phyloP scores from a whole-genome alignment of 2,113 vertebrate species.

The Tamias sibiricus region DNA sequence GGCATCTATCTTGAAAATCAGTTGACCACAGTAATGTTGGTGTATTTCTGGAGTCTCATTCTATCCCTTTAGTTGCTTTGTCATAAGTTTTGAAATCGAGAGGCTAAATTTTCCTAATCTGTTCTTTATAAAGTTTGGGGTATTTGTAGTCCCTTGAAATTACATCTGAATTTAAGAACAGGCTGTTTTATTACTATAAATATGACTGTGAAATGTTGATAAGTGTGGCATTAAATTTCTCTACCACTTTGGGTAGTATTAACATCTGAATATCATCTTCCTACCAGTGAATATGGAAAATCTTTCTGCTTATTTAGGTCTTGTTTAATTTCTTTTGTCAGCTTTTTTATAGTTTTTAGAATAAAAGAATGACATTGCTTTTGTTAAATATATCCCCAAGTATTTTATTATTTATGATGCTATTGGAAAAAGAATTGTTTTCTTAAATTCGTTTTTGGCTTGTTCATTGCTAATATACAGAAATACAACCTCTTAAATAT shows the following conservation, averaged over 20 bases:
- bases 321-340: slow-evolving; percentile 4
- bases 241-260: background rate
- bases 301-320: background rate
- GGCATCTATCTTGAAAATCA: background rate
- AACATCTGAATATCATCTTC: background rate
- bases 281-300: background rate
- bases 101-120: background rate
- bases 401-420: background rate
- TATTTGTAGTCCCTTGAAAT: background rate
- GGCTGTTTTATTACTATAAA: background rate
- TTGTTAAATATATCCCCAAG: background rate
- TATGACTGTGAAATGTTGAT: background rate
- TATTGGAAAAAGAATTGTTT: background rate
- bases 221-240: background rate
- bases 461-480: background rate
- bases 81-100: background rate
- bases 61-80: background rate
- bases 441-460: background rate
- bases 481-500: background rate
- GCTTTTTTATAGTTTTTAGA: background rate
- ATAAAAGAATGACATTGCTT: background rate
- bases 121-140: background rate
- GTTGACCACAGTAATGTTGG: background rate
- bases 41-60: background rate
- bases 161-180: background rate